Base-by-base conservation (phyloP, 2,797 vertebrate species). In the Avahi laniger region DNA sequence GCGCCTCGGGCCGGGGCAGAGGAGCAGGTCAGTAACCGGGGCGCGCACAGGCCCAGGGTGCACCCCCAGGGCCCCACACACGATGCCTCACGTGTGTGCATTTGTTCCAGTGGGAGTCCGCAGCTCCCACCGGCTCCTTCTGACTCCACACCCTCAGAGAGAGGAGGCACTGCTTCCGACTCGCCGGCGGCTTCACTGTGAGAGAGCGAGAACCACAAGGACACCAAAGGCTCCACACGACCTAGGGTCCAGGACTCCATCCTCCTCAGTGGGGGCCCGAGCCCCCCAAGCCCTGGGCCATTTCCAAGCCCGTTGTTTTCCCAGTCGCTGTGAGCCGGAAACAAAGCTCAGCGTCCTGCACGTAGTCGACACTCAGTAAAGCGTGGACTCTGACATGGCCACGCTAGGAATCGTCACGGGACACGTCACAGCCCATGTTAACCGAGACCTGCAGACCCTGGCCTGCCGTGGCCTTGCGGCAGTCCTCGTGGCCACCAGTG, bases 1-100 rank as follows among this genome's bases (percentile, higher is more conserved):
- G 14, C 33, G n/a, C 48, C 41, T 48, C 22, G 7, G 9, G 10
- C 46, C 30, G 6, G 6, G 17, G 15, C 17, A 61, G 30, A 52
- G 43, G n/a, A 70, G 24, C 38, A n/a, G 35, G 54, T 35, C 79
- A 30, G 6, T 30, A 41, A 75, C 26, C 0, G 0, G 18, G 13
- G 26, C 8, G 30, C 30, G 8, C 9, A 4, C 17, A 2, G n/a
- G n/a, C 48, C 26, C 70, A 0, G 50, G 59, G 41, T 52, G 5
- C 41, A 35, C 22, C 63, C 9, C 1, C 20, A 38, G n/a, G 20
- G 9, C 15, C 33, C 28, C 4, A 33, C 3, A 5, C 13, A 35
- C 4, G 15, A 28, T 2, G 3, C 14, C 48, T 14, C 7, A 10
- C 43, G 17, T 18, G 1, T 76, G 38, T 1, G 2, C 35, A 1